These are phyloP conservation scores for Catharus fuscescens DNA, from an alignment of 2,113 vertebrate species.

Conservation along the genomic window DNA sequence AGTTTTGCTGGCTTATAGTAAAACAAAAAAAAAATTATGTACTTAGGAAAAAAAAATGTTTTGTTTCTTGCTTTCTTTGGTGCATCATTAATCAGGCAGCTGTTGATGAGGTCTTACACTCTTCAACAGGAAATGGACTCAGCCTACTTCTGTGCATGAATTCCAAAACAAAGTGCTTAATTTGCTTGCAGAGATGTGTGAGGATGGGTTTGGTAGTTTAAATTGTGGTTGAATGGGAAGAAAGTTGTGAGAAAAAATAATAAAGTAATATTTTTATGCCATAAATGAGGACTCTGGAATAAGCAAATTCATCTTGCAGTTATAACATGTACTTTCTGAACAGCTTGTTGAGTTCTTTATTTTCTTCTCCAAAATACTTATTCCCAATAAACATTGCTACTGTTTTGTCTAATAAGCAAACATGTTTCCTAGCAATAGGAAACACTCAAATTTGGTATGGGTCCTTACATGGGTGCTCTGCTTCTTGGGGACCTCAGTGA, in stretches of 20 bases:
- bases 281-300: neutral
- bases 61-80: slow-evolving; percentile 28
- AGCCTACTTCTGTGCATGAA: slow-evolving; percentile 15
- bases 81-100: slow-evolving; percentile 33
- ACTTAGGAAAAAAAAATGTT: slow-evolving; percentile 9
- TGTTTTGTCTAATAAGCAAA: neutral
- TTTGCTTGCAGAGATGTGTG: neutral
- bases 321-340: neutral
- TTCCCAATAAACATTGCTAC: neutral
- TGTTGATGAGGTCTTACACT: slow-evolving; percentile 42
- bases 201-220: neutral
- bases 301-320: neutral
- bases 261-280: neutral
- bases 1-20: neutral
- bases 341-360: neutral
- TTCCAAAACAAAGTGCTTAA: slow-evolving; percentile 23
- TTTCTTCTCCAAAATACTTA: neutral
- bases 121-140: slow-evolving; percentile 27
- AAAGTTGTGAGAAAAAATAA: neutral
- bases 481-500: neutral
- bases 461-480: neutral
- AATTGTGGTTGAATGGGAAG: neutral
- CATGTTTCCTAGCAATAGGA: neutral
- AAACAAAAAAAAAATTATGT: neutral
- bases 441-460: neutral